Evolutionary conservation across 2,797 vertebrate genomes (phyloP), one percentile per base, ranked within the genome.

Genomic region (Silurus lanzhouensis): DNA sequence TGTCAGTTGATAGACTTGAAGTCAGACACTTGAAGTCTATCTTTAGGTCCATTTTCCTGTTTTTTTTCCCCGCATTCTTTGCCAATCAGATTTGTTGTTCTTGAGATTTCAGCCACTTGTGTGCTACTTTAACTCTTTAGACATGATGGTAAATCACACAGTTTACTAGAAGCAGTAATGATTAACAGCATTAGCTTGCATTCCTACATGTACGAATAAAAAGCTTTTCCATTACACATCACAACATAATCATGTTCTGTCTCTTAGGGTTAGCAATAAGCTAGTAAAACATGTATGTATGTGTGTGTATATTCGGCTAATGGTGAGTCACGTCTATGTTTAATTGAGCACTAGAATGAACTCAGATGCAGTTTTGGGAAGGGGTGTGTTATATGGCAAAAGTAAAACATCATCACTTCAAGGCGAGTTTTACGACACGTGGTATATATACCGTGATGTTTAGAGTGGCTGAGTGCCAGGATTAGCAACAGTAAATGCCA

Each of bases 191-290:
- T 31, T 20, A 72, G 31, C 67, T 31, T 48, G 52, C 7, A 5
- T 25, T 64, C 61, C 68, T 19, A 57, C 25, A 63, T 80, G 48
- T 44, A 20, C 38, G 20, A 20, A 1, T 48, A 67, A 83, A 85
- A 81, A 76, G 22, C 52, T 25, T 27, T 55, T 67, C 48, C 38
- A 22, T 83, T 52, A 38, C 10, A 61, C 67, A 58, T n/a, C 20
- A 77, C 83, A 74, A 44, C 66, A 67, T 83, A 74, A 75, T 67
- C 48, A 78, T n/a, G 76, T 27, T 79, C 63, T 83, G 61, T 85
- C 76, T 63, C 55, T 66, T 6, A 52, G 44, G 52, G 20, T 20
- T 57, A n/a, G 44, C 75, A 38, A 57, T 77, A 27, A 27, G 25
- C 13, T 38, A 66, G 19, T 76, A 55, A 84, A 52, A 10, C 46